phyloP scores from a whole-genome alignment of 2,888 invertebrate genomes.

The Galeruca laticollis region DNA sequence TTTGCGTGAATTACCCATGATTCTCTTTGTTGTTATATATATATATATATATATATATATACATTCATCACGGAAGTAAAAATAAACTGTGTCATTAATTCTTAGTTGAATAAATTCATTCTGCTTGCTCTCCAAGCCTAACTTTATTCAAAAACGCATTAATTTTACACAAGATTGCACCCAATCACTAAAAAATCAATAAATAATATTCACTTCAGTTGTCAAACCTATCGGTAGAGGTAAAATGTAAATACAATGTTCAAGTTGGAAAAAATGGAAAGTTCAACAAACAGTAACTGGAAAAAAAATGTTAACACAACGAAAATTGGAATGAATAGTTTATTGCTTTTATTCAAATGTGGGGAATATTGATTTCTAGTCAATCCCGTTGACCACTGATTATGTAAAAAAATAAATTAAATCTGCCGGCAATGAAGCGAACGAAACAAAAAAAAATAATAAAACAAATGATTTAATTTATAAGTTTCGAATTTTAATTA shows the following conservation, averaged over 20 bases:
- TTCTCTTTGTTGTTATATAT: too few relatives aligned
- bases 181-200: constrained; percentile 39
- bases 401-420: neutral
- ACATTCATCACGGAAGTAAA: neutral
- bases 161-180: constrained; percentile 40
- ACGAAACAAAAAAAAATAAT: neutral
- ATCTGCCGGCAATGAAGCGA: neutral
- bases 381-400: neutral
- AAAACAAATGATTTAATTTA: neutral
- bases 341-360: constrained; percentile 7
- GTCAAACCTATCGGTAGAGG: constrained; percentile 32
- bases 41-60: too few relatives aligned
- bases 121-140: constrained; percentile 20
- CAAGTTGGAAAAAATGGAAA: constrained; percentile 19
- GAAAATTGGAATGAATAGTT: constrained; percentile 25
- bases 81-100: constrained; percentile 17
- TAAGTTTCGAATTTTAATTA: too few relatives aligned
- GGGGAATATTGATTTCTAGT: neutral
- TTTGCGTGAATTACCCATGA: too few relatives aligned
- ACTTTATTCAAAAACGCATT: constrained; percentile 40
- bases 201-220: constrained; percentile 39
- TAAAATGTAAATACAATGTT: constrained; percentile 36
- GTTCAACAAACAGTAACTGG: constrained; percentile 18
- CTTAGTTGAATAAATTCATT: constrained; percentile 23
- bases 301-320: constrained; percentile 20